Evolutionary conservation across 2,888 invertebrate genomes (phyloP).

Genomic region (Meliscaeva auricollis): DNA sequence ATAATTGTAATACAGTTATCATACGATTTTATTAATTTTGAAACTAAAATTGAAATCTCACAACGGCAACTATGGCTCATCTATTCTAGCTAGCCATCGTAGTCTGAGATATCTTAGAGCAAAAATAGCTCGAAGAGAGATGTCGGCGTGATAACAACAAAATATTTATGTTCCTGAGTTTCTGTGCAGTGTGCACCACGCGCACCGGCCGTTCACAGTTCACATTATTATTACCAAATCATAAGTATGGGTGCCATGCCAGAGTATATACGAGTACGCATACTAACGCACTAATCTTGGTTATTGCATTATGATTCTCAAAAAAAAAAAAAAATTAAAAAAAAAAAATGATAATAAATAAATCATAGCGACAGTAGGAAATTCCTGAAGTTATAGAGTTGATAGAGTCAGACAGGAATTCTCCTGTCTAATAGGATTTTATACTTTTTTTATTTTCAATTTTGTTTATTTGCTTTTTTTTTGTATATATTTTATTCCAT

Average conservation of each 20-base stretch:
- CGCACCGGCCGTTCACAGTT: neutral
- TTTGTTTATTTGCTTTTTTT: neutral
- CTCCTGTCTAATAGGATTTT: slow-evolving; percentile 53
- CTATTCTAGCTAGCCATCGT: slow-evolving; percentile 16
- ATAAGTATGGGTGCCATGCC: slow-evolving; percentile 33
- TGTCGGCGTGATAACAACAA: slow-evolving; percentile 67
- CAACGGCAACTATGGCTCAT: slow-evolving; percentile 29
- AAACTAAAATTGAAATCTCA: neutral
- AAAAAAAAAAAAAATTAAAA: slow-evolving; percentile 40
- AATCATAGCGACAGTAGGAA: slow-evolving; percentile 67
- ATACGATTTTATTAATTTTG: too few species aligned
- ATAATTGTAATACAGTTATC: too few species aligned
- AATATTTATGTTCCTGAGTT: slow-evolving; percentile 63
- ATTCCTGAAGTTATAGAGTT: slow-evolving; percentile 54
- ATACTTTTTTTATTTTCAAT: slow-evolving; percentile 4
- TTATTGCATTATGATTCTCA: neutral
- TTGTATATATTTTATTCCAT: neutral
- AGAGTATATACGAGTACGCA: slow-evolving; percentile 5
- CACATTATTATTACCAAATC: slow-evolving; percentile 38
- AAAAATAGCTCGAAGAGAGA: slow-evolving; percentile 63
- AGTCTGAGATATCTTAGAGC: slow-evolving; percentile 30
- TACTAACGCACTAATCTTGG: slow-evolving; percentile 33
- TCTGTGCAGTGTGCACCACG: neutral
- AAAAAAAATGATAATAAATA: slow-evolving; percentile 47
- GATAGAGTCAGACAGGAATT: slow-evolving; percentile 70